Percentiles rank a stretch among this genome's conserved stretches.
Conservation (phyloP, 1,140 invertebrate genomes). For the Drosophila persimilis region DNA sequence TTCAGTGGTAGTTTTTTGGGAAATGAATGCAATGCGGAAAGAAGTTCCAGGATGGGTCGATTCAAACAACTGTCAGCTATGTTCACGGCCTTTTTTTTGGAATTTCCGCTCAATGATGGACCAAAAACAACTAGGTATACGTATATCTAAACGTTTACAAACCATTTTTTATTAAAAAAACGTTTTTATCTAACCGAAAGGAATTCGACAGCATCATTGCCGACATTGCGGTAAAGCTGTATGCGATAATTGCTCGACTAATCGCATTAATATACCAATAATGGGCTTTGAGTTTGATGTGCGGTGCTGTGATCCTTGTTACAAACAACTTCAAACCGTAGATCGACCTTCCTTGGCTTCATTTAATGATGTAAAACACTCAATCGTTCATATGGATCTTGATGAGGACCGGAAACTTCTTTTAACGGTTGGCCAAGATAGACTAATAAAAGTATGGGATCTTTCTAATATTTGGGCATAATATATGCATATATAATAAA, state of each 20-base stretch:
- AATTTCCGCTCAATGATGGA: slow-evolving; percentile 99
- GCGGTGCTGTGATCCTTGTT: slow-evolving; percentile 96
- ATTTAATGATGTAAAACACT: slow-evolving; percentile 97
- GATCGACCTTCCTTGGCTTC: slow-evolving; percentile 95
- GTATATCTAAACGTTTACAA: slow-evolving; percentile 21
- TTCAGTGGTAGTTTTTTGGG: slow-evolving; percentile 96
- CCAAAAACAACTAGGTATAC: slow-evolving; percentile 93
- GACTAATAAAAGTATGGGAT: slow-evolving; percentile 95
- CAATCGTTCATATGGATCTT: slow-evolving; percentile 93
- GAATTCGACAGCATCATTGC: slow-evolving; percentile 94
- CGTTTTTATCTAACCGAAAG: slow-evolving; percentile 53
- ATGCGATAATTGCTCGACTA: slow-evolving; percentile 95
- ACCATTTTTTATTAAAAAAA: neutral
- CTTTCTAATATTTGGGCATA: slow-evolving; percentile 80
- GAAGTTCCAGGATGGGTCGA: slow-evolving; percentile 98
- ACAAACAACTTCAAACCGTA: slow-evolving; percentile 90
- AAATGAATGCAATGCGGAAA: slow-evolving; percentile 92
- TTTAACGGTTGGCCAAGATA: slow-evolving; percentile 96
- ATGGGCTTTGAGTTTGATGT: slow-evolving; percentile 99
- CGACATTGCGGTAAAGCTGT: slow-evolving; percentile 96
- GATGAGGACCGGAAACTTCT: slow-evolving; percentile 94
- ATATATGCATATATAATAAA: slow-evolving; percentile 29
- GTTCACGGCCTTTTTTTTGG: slow-evolving; percentile 98
- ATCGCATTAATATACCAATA: slow-evolving; percentile 93
- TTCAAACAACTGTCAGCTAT: slow-evolving; percentile 96